These are phyloP conservation scores for Rhabditoides inermis DNA, from an alignment of 2,888 invertebrate genomes.

Conservation along the genomic window DNA sequence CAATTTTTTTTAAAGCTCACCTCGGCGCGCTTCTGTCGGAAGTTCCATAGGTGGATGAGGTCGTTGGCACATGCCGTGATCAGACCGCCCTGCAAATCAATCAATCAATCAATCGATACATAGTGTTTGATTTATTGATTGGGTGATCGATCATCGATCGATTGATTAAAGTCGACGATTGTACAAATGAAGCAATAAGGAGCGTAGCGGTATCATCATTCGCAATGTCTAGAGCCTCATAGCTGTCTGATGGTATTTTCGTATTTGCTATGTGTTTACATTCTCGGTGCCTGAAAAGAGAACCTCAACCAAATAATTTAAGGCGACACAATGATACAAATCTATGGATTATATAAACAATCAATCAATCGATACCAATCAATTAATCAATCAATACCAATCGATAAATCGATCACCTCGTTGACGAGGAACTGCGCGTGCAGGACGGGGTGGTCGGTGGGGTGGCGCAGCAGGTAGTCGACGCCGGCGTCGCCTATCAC, in stretches of 20 bases:
- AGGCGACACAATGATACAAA: no score
- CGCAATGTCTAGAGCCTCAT: no score
- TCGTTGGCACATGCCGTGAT: slow-evolving; percentile 92
- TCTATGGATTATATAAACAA: no score
- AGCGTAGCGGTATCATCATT: no score
- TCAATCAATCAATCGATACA: no score
- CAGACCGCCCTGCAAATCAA: slow-evolving; percentile 70
- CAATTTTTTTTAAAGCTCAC: no score
- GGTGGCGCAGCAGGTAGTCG: slow-evolving; percentile 82
- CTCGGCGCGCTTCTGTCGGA: slow-evolving; percentile 77
- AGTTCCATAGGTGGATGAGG: slow-evolving; percentile 91
- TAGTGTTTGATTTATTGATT: slow-evolving; percentile 1
- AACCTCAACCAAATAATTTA: no score
- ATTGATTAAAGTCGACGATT: neutral
- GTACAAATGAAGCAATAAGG: neutral
- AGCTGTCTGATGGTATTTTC: no score
- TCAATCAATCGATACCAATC: no score
- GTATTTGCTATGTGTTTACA: no score
- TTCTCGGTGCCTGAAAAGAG: no score
- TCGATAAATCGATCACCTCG: slow-evolving; percentile 62
- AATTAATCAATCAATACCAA: no score
- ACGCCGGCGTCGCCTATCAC: slow-evolving; percentile 72
- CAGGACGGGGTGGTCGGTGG: slow-evolving; percentile 65
- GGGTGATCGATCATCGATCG: neutral
- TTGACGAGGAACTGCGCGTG: slow-evolving; percentile 90